A percentile compares a stretch with the other conserved stretches of the same genome.
Conservation (phyloP, 1,140 invertebrate species). For the Muscidifurax raptorellus region DNA sequence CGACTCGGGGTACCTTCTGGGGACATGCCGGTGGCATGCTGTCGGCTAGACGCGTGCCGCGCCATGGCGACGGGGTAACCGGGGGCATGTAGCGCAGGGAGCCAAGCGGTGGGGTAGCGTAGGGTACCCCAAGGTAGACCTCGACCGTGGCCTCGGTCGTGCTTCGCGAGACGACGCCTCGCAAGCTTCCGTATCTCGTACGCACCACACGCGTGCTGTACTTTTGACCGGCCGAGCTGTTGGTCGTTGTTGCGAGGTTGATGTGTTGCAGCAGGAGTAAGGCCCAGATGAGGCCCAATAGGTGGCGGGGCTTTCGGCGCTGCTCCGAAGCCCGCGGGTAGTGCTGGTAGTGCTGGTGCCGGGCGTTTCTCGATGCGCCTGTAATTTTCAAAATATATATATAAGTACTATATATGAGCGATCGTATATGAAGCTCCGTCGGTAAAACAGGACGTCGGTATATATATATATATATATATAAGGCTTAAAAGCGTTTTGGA, state of each 20-base stretch:
- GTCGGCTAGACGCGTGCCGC: slow-evolving; percentile 87
- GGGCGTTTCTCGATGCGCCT: background rate
- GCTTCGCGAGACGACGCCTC: slow-evolving; percentile 88
- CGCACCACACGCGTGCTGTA: slow-evolving; percentile 87
- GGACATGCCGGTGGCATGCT: slow-evolving; percentile 92
- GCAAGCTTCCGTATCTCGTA: slow-evolving; percentile 91
- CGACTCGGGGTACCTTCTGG: slow-evolving; percentile 85
- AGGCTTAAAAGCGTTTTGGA: too few relatives aligned
- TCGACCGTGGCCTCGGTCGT: slow-evolving; percentile 80
- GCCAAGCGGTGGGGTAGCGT: slow-evolving; percentile 88
- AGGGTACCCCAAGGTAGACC: slow-evolving; percentile 96
- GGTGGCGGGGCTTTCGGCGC: background rate
- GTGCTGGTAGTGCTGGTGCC: background rate
- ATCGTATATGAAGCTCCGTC: too few relatives aligned
- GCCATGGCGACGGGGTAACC: slow-evolving; percentile 92
- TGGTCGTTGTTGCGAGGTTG: slow-evolving; percentile 56
- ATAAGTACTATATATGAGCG: too few relatives aligned
- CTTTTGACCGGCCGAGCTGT: slow-evolving; percentile 78
- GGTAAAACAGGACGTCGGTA: background rate
- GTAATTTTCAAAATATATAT: too few relatives aligned
- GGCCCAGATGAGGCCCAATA: slow-evolving; percentile 38
- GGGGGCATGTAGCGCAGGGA: slow-evolving; percentile 94
- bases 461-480: too few relatives aligned
- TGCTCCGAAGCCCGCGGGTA: background rate
- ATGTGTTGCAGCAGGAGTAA: slow-evolving; percentile 68